A percentile compares a stretch with the other conserved stretches of the same genome.
Conservation (phyloP, 2,113 vertebrate genomes). For the Corythoichthys intestinalis region DNA sequence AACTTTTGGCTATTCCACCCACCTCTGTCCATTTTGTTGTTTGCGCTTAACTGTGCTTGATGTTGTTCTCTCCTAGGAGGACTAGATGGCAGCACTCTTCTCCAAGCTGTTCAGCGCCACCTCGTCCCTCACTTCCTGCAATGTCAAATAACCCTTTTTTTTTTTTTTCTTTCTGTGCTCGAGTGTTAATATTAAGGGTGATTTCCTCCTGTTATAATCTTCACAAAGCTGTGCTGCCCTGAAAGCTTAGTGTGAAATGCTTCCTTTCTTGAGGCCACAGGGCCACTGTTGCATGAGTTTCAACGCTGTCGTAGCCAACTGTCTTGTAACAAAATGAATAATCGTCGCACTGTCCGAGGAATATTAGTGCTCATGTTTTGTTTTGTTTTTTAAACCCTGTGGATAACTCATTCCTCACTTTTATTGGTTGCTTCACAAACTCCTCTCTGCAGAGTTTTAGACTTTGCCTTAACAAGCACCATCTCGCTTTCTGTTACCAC, state of each 20-base stretch:
- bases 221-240: conserved; percentile 53
- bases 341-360: conserved; percentile 40
- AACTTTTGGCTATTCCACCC: too few relatives aligned
- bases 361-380: conserved; percentile 39
- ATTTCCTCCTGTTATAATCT: conserved; percentile 42
- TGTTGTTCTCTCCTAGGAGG: conserved; percentile 20
- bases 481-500: conserved; percentile 1
- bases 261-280: conserved; percentile 37
- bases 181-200: conserved; percentile 55
- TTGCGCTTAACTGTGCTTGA: not conserved
- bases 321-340: conserved; percentile 41
- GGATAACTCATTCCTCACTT: conserved; percentile 13
- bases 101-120: conserved; percentile 49
- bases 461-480: conserved; percentile 49
- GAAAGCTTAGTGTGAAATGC: conserved; percentile 35
- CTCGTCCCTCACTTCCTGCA: conserved; percentile 52
- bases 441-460: conserved; percentile 37
- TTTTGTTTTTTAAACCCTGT: conserved; percentile 6
- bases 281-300: conserved; percentile 66
- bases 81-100: conserved; percentile 13
- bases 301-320: conserved; percentile 54
- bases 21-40: not conserved
- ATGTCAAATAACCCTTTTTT: conserved; percentile 42
- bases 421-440: conserved; percentile 9
- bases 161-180: conserved; percentile 42